Base-by-base conservation (phyloP, 35 echinoderm and acorn worm species). In the Lytechinus variegatus region DNA sequence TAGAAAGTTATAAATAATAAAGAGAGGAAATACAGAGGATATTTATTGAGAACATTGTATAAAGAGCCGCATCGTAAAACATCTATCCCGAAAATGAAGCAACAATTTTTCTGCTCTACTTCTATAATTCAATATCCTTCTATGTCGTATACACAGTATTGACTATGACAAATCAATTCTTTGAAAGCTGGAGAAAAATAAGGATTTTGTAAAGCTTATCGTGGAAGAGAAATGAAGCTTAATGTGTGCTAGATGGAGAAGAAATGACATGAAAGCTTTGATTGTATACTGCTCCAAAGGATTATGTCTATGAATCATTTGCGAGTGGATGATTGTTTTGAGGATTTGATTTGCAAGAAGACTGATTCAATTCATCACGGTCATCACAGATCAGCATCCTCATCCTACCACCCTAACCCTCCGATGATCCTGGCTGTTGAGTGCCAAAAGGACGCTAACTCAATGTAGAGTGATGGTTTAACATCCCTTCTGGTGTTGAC, bases 361-460 rank as follows among this genome's bases (percentile, higher is more conserved):
- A 79, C 66, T 79, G 66, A 79, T 79, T 79, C 66, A 79, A 79
- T 79, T 79, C 66, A 79, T 79, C 66, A 79, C 8, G 66, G 66
- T 79, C 66, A 79, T 79, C 66, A 79, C 66, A 24, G 66, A 79
- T 79, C 16, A 44, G 66, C 66, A 79, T 79, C 66, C 66, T 79
- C 66, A 79, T 79, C 66, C 66, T 24, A 79, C 66, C n/a, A 24
- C 66, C 16, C 19, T 24, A 7, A 19, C 19, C 21, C 66, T 24
- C 0, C 19, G 66, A 79, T 16, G 66, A 79, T 16, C 16, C 66
- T 24, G 19, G 19, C 7, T n/a, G 21, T 24, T 79, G 3, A 16
- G 14, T 4, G 66, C 66, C 66, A 79, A 24, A n/a, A 79, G 66
- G 66, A 24, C 19, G 66, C n/a, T 19, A 79, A 4, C 19, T 79